Evolutionary conservation across 2,113 vertebrate species (phyloP).

Genomic region (Gallinago paraguaiae): DNA sequence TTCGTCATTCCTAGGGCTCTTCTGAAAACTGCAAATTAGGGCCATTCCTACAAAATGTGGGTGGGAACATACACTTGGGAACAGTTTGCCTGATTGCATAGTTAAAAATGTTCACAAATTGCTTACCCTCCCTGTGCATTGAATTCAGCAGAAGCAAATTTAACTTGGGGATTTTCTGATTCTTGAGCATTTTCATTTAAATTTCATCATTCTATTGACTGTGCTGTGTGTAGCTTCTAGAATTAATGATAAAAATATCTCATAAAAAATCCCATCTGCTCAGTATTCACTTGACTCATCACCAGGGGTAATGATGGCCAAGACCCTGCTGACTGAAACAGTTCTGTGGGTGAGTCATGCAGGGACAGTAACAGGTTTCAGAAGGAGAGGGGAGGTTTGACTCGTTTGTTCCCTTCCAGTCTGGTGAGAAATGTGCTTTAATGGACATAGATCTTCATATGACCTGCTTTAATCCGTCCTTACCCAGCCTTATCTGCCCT

Average conservation of each 20-base stretch:
- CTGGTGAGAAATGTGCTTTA: not conserved
- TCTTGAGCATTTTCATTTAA: not conserved
- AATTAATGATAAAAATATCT: not conserved
- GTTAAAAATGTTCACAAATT: not conserved
- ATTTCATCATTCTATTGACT: not conserved
- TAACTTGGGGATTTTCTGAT: not conserved
- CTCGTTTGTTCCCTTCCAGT: not conserved
- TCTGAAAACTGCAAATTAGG: not conserved
- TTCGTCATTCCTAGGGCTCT: not conserved
- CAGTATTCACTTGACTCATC: not conserved
- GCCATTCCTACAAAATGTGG: not conserved
- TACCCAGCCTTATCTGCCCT: not conserved
- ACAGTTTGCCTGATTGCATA: not conserved
- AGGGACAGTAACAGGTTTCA: not conserved
- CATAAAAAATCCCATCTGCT: not conserved
- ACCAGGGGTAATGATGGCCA: not conserved
- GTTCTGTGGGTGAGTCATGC: not conserved
- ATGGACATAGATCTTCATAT: not conserved
- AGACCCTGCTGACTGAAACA: not conserved
- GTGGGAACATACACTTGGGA: fast-evolving
- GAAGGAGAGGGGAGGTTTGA: not conserved
- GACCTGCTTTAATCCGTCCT: not conserved
- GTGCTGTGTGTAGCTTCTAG: not conserved
- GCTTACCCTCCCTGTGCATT: fast-evolving
- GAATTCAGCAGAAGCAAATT: not conserved